Percentiles rank a stretch among this genome's conserved stretches.
Evolutionary conservation across 2,797 vertebrate species (phyloP).

Genomic region (Pseudochromis fuscus): DNA sequence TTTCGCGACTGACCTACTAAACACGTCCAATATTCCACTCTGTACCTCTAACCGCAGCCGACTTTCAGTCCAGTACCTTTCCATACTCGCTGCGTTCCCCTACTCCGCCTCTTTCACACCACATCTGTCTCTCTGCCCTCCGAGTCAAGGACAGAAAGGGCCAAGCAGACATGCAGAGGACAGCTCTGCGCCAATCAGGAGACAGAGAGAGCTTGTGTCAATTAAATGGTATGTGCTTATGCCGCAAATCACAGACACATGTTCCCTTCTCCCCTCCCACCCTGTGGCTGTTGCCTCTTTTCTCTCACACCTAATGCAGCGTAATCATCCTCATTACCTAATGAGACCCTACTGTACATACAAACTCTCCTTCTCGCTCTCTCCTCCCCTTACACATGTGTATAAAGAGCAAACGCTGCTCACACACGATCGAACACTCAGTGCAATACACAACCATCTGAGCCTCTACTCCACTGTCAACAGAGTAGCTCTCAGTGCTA

Average conservation of each 20-base stretch:
- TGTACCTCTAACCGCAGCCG: slow-evolving; percentile 54
- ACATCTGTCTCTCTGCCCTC: slow-evolving; percentile 82
- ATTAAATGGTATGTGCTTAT: slow-evolving; percentile 86
- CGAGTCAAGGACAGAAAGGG: slow-evolving; percentile 75
- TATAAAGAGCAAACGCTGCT: slow-evolving; percentile 61
- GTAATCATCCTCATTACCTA: slow-evolving; percentile 85
- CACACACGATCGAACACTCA: slow-evolving; percentile 30
- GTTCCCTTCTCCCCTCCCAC: slow-evolving; percentile 71
- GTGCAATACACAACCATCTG: slow-evolving; percentile 43
- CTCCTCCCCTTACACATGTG: slow-evolving; percentile 41
- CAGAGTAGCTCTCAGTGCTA: slow-evolving; percentile 56
- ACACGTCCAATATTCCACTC: slow-evolving; percentile 67
- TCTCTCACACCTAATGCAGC: slow-evolving; percentile 79
- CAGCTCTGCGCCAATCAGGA: slow-evolving; percentile 76
- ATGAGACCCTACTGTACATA: slow-evolving; percentile 81
- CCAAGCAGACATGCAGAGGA: slow-evolving; percentile 73
- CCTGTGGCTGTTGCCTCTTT: slow-evolving; percentile 72
- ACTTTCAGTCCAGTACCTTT: slow-evolving; percentile 74
- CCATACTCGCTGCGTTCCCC: slow-evolving; percentile 62
- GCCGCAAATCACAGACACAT: slow-evolving; percentile 84
- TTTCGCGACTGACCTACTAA: slow-evolving; percentile 66
- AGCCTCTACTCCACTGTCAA: slow-evolving; percentile 58
- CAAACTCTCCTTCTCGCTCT: slow-evolving; percentile 47
- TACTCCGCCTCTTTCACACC: slow-evolving; percentile 67
- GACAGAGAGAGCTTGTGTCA: slow-evolving; percentile 76